phyloP scores from a whole-genome alignment of 2,888 invertebrate species.

The Dichetophora obliterata region DNA sequence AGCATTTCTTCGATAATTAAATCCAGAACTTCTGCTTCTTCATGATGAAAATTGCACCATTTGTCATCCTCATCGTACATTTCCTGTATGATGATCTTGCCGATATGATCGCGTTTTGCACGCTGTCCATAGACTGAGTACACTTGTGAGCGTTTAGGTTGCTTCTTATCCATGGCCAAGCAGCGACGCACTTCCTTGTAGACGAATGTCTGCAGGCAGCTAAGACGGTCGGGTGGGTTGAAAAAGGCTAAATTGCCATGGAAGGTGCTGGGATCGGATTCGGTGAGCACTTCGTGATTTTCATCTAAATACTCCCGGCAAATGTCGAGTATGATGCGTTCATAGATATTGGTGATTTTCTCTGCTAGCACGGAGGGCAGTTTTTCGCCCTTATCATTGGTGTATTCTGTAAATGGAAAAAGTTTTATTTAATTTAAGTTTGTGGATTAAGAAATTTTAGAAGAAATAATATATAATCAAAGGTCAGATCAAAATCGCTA shows the following conservation, averaged over 20 bases:
- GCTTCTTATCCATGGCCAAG: slow-evolving; percentile 73
- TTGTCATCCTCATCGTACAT: slow-evolving; percentile 79
- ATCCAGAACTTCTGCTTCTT: slow-evolving; percentile 78
- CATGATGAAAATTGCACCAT: slow-evolving; percentile 81
- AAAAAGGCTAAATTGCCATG: slow-evolving; percentile 65
- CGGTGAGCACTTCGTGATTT: slow-evolving; percentile 57
- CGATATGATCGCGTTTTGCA: slow-evolving; percentile 78
- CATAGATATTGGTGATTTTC: slow-evolving; percentile 71
- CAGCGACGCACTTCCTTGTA: slow-evolving; percentile 71
- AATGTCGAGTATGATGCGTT: slow-evolving; percentile 75
- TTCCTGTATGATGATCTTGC: slow-evolving; percentile 79
- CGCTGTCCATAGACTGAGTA: slow-evolving; percentile 71
- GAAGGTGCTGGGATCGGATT: slow-evolving; percentile 63
- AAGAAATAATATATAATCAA: too few species aligned
- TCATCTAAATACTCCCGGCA: slow-evolving; percentile 74
- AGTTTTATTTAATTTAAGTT: too few species aligned
- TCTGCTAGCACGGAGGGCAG: slow-evolving; percentile 60
- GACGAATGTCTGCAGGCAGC: slow-evolving; percentile 71
- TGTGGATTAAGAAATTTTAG: too few species aligned
- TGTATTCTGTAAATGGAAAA: slow-evolving; percentile 52
- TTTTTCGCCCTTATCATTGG: slow-evolving; percentile 56
- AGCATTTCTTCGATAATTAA: slow-evolving; percentile 74
- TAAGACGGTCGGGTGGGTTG: slow-evolving; percentile 70
- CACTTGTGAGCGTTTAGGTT: slow-evolving; percentile 52
- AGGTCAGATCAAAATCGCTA: too few species aligned